phyloP scores from a whole-genome alignment of 1,140 invertebrate species.

The Drosophila truncata region DNA sequence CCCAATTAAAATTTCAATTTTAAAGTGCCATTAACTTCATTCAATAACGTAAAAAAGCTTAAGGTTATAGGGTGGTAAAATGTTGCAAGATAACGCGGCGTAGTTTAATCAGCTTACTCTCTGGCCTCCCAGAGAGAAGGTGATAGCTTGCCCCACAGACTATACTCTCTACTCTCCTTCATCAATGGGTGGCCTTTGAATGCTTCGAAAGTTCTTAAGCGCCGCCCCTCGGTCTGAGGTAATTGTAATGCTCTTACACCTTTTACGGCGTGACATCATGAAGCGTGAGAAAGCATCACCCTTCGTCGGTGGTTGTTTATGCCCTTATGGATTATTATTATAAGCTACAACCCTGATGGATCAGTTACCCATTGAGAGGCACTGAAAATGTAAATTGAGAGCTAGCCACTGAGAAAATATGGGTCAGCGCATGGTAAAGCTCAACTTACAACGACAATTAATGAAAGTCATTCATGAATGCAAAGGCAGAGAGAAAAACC shows the following conservation, averaged over 20 bases:
- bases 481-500: constrained; percentile 26
- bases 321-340: constrained; percentile 28
- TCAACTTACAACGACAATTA: constrained; percentile 60
- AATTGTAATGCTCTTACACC: constrained; percentile 46
- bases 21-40: not conserved
- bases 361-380: constrained; percentile 39
- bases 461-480: constrained; percentile 77
- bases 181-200: constrained; percentile 50
- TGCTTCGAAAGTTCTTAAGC: constrained; percentile 29
- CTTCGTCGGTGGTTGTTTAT: constrained; percentile 48
- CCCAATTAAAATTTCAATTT: not conserved
- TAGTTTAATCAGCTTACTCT: not conserved
- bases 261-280: constrained; percentile 64
- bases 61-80: constrained; percentile 25
- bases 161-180: constrained; percentile 7
- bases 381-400: constrained; percentile 28
- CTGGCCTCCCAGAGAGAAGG: constrained; percentile 3
- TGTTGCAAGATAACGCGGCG: constrained; percentile 23
- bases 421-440: constrained; percentile 68
- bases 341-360: constrained; percentile 22
- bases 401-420: constrained; percentile 39
- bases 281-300: constrained; percentile 72
- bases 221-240: constrained; percentile 31
- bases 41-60: constrained; percentile 35
- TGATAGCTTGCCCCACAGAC: not conserved